phyloP scores from a whole-genome alignment of 2,797 vertebrate species.

The Thamnophis elegans region DNA sequence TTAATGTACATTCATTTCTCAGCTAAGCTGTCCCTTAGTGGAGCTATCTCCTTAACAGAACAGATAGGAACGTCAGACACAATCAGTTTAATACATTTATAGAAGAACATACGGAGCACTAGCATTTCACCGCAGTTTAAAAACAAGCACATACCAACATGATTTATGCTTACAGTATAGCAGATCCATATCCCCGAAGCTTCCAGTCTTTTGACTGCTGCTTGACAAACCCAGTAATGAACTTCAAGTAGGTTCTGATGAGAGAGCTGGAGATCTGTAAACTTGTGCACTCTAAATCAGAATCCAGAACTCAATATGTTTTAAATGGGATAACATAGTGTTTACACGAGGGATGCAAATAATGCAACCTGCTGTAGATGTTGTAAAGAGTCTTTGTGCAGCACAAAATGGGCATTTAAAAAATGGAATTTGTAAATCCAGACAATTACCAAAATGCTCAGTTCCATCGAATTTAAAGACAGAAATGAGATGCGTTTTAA shows the following conservation, averaged over 20 bases:
- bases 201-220: not conserved
- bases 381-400: not conserved
- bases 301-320: not conserved
- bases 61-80: not conserved
- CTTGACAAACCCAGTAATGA: not conserved
- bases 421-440: not conserved
- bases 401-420: not conserved
- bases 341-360: not conserved
- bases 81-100: conserved; percentile 15
- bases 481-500: not conserved
- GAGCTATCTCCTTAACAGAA: not conserved
- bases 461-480: not conserved
- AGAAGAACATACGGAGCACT: conserved; percentile 8
- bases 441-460: not conserved
- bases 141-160: not conserved
- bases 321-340: not conserved
- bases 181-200: not conserved
- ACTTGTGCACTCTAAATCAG: not conserved
- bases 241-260: not conserved
- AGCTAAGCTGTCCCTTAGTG: not conserved
- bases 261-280: not conserved
- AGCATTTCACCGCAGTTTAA: not conserved
- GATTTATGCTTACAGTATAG: not conserved
- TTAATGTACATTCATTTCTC: conserved; percentile 27
- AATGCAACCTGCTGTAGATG: not conserved